A percentile compares a stretch with the other conserved stretches of the same genome.
Conservation (phyloP, 2,888 invertebrate genomes). For the Drosophila yooni region DNA sequence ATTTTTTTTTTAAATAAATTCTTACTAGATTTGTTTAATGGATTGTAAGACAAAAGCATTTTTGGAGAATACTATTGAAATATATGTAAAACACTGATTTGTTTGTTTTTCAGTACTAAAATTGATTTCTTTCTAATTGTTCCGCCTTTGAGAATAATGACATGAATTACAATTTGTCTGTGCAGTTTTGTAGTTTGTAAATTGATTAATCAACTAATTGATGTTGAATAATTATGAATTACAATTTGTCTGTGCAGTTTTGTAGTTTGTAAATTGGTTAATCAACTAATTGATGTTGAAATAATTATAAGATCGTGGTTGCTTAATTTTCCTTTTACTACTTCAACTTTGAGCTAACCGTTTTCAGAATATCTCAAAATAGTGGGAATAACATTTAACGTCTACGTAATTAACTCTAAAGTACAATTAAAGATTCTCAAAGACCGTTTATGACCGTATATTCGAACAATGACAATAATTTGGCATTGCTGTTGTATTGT, state of each 20-base stretch:
- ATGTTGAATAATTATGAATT: neutral
- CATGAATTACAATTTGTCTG: neutral
- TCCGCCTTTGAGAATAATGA: neutral
- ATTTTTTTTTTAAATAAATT: neutral
- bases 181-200: neutral
- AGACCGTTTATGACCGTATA: slow-evolving; percentile 1
- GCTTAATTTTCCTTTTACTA: neutral
- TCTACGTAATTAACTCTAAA: neutral
- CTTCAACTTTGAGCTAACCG: neutral
- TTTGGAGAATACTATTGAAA: too few species aligned
- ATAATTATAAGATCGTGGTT: neutral
- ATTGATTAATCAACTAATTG: neutral
- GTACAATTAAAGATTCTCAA: slow-evolving; percentile 1
- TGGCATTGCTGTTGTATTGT: slow-evolving; percentile 8
- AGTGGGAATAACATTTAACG: neutral
- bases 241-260: neutral
- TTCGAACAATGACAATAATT: slow-evolving; percentile 10
- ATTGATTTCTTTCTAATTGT: neutral
- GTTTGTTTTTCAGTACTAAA: too few species aligned
- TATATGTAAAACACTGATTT: too few species aligned
- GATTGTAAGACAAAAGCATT: too few species aligned
- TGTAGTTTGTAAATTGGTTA: neutral
- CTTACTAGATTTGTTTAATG: too few species aligned
- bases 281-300: neutral
- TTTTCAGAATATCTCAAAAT: neutral